Conservation (phyloP, 2,113 vertebrate species). For the Ia io region DNA sequence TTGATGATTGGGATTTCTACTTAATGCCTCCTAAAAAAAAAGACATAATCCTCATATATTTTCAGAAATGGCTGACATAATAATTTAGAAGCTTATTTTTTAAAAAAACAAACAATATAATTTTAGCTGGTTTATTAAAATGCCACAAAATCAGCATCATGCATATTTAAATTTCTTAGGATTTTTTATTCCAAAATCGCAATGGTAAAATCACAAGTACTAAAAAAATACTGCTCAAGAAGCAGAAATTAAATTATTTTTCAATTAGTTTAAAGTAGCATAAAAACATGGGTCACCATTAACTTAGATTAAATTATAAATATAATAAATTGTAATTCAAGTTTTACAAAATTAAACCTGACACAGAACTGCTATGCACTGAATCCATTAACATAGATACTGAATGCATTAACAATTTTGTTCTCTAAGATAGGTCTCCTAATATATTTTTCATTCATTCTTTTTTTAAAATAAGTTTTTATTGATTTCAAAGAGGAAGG, state of each 20-base stretch:
- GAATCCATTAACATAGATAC: not conserved
- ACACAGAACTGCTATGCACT: not conserved
- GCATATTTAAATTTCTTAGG: constrained; percentile 3
- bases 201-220: not conserved
- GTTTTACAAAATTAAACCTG: not conserved
- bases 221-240: not conserved
- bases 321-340: not conserved
- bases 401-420: not conserved
- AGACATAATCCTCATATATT: not conserved
- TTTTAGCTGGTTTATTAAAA: not conserved
- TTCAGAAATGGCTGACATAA: not conserved
- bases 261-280: not conserved
- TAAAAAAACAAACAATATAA: not conserved
- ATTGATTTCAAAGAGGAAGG: too few species aligned
- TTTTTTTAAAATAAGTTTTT: too few species aligned
- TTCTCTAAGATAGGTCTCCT: not conserved
- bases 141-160: not conserved
- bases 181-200: not conserved
- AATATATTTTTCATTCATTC: not conserved
- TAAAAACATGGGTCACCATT: not conserved
- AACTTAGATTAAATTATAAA: not conserved
- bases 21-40: not conserved
- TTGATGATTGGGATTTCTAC: not conserved
- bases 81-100: not conserved
- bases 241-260: not conserved